Percentiles rank a stretch among this genome's conserved stretches.
These are phyloP conservation scores for Melolontha melolontha DNA, from an alignment of 2,888 invertebrate species.

Conservation along the genomic window DNA sequence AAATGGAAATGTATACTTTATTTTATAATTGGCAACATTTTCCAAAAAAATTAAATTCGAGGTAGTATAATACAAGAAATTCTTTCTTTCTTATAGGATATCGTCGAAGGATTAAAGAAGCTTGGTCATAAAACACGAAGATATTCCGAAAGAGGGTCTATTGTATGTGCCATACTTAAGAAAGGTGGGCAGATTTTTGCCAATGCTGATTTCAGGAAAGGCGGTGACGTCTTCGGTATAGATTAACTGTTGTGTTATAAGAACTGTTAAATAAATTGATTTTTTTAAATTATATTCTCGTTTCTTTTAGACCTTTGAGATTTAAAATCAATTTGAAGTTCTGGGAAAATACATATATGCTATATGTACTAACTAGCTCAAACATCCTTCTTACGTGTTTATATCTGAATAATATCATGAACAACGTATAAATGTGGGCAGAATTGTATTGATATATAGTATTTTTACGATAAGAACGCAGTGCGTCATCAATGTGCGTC, in stretches of 20 bases:
- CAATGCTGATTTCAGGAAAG: conserved; percentile 86
- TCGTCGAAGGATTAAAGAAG: conserved; percentile 72
- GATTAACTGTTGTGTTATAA: conserved; percentile 61
- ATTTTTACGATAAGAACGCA: too few relatives aligned
- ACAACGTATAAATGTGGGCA: too few relatives aligned
- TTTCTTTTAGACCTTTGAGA: conserved; percentile 8
- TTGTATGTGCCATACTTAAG: conserved; percentile 77
- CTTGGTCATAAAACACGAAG: conserved; percentile 77
- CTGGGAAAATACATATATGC: too few relatives aligned
- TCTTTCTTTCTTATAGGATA: conserved; percentile 66
- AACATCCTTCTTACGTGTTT: too few relatives aligned
- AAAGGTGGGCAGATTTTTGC: conserved; percentile 75
- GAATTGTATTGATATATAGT: too few relatives aligned
- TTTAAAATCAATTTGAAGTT: neutral
- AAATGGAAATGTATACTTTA: too few relatives aligned
- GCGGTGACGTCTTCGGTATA: conserved; percentile 81
- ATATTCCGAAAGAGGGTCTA: conserved; percentile 75
- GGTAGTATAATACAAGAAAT: conserved; percentile 34
- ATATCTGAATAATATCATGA: too few relatives aligned
- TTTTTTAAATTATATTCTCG: conserved; percentile 13
- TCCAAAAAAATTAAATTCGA: too few relatives aligned
- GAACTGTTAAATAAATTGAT: neutral
- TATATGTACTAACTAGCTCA: too few relatives aligned
- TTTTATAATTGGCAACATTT: neutral
- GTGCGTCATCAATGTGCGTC: too few relatives aligned